Evolutionary conservation across 1,140 invertebrate species (phyloP), one percentile per base, ranked within the genome.

Genomic region (Zaprionus nigranus): DNA sequence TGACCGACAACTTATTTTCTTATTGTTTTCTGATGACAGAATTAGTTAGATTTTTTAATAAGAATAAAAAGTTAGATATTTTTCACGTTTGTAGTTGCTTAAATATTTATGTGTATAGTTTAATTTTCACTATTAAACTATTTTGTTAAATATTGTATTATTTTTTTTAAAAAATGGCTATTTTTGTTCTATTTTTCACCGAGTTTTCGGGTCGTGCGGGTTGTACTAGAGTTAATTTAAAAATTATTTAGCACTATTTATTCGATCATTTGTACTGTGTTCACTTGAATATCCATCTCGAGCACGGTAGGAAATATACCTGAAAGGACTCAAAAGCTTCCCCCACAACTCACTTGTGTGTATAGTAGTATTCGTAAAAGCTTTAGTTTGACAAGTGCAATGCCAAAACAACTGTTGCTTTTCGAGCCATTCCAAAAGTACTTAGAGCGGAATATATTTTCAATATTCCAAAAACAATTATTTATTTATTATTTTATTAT

Each of bases 381-480:
- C 82, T 86, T 49, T 1, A 9, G 12, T 68, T 65, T 75, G 72
- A 64, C 71, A 73, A 38, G 3, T 68, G 64, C 61, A 62, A 22
- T 68, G 75, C 56, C 54, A 63, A 68, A 78, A 78, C 75, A 78
- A 78, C 75, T 78, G 75, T 78, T 78, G 75, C 75, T 58, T 64
- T 59, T 62, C 26, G 11, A 24, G 3, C n/a, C 26, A 34, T 9
- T 54, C 34, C 5, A 26, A 43, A 49, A 3, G 6, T 2, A 13
- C 13, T 26, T 43, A n/a, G 22, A 15, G 1, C 13, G 5, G n/a
- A 40, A 43, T 54, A 40, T 7, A 51, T 38, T n/a, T 40, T 4
- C 1, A 28, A 6, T 28, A 20, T n/a, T 34, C 3, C 9, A n/a
- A 40, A 61, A 54, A 20, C 12, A 28, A 6, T 12, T 4, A 3